Evolutionary conservation across 2,113 vertebrate genomes (phyloP).

Genomic region (Chloebia gouldiae): DNA sequence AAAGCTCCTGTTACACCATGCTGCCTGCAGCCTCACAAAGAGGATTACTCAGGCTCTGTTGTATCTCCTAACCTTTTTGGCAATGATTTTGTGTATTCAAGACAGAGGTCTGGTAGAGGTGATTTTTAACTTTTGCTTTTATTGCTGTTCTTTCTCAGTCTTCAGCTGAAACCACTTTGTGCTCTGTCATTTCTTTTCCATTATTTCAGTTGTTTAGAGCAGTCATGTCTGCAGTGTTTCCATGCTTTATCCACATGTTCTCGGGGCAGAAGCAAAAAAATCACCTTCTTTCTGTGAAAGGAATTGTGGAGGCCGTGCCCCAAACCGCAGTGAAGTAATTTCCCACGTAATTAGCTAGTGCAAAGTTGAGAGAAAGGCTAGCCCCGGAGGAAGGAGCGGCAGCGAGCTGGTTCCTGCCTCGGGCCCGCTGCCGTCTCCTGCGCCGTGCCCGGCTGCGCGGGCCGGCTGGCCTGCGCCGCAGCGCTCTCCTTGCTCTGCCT

Average conservation of each 20-base stretch:
- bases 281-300: neutral
- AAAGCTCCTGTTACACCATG: constrained; percentile 22
- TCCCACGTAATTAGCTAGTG: neutral
- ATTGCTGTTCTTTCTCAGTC: neutral
- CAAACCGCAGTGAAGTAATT: neutral
- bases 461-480: accelerated
- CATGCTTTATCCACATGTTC: neutral
- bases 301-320: neutral
- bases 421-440: neutral
- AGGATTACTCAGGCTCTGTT: constrained; percentile 4
- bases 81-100: neutral
- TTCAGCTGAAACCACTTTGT: neutral
- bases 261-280: neutral
- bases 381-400: neutral
- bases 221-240: neutral
- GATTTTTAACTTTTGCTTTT: neutral
- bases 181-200: neutral
- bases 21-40: neutral
- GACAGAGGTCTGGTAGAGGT: neutral
- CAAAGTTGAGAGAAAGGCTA: neutral
- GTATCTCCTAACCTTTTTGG: neutral
- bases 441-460: accelerated
- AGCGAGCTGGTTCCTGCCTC: neutral
- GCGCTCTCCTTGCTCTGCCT: neutral
- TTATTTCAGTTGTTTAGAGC: neutral